Evolutionary conservation across 1,140 invertebrate species (phyloP).

Genomic region (Trissolcus basalis): DNA sequence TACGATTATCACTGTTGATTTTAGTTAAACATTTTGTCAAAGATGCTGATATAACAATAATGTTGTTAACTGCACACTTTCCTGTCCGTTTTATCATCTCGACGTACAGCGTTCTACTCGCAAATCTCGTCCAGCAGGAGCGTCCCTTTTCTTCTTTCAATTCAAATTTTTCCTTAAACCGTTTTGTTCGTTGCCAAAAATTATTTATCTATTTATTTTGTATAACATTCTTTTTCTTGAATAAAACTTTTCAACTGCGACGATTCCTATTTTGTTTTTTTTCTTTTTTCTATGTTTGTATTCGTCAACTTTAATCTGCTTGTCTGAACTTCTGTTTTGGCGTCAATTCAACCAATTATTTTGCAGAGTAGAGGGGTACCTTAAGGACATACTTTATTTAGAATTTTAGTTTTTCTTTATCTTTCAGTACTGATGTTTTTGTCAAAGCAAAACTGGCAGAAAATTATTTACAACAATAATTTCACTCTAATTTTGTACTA

Average conservation of each 20-base stretch:
- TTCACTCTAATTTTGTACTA: too few species aligned
- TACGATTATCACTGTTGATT: conserved; percentile 52
- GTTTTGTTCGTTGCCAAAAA: background rate
- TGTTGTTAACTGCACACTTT: conserved; percentile 61
- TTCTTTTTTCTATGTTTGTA: background rate
- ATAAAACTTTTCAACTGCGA: conserved; percentile 1
- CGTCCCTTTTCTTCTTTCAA: conserved; percentile 17
- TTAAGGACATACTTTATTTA: conserved; percentile 11
- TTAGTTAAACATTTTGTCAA: conserved; percentile 56
- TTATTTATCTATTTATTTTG: background rate
- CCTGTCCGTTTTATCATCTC: conserved; percentile 41
- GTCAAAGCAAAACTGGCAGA: conserved; percentile 1
- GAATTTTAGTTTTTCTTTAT: conserved; percentile 1
- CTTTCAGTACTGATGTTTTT: background rate
- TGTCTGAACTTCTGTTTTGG: conserved; percentile 24
- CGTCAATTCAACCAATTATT: conserved; percentile 18
- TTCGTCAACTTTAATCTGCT: conserved; percentile 18
- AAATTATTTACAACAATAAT: conserved; percentile 22
- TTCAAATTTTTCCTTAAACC: background rate
- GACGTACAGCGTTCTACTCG: conserved; percentile 5
- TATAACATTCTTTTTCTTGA: conserved; percentile 5
- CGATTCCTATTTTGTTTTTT: conserved; percentile 10
- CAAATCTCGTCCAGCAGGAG: conserved; percentile 6
- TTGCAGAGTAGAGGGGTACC: conserved; percentile 44
- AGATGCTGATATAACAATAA: conserved; percentile 57